A percentile compares a stretch with the other conserved stretches of the same genome.
Evolutionary conservation across 2,797 vertebrate species (phyloP).

Genomic region (Rhincodon typus): DNA sequence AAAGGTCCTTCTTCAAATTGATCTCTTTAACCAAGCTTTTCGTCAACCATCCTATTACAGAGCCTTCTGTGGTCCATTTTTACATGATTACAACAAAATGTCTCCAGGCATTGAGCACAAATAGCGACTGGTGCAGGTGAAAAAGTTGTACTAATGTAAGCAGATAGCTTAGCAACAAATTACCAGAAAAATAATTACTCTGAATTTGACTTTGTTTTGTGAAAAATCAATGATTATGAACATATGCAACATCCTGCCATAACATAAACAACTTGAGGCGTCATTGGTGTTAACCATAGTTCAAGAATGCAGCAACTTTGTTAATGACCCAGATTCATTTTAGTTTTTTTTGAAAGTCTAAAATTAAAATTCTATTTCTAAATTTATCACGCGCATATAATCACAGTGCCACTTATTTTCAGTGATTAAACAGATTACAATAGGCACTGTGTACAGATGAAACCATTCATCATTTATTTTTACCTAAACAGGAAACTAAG

Average conservation of each 20-base stretch:
- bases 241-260: background rate
- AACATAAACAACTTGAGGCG: constrained; percentile 1
- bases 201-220: background rate
- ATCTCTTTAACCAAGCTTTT: background rate
- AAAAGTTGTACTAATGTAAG: background rate
- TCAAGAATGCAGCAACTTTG: background rate
- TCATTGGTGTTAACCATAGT: background rate
- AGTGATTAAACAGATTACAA: constrained; percentile 8
- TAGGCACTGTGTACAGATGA: background rate
- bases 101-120: background rate
- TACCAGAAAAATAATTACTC: background rate
- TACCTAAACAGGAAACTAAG: constrained; percentile 18
- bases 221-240: constrained; percentile 11
- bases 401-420: background rate
- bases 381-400: background rate
- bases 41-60: background rate
- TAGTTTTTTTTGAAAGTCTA: background rate
- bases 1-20: background rate
- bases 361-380: background rate
- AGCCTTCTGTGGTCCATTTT: background rate
- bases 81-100: background rate
- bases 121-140: too few relatives aligned
- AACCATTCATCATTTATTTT: constrained; percentile 9
- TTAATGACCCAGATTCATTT: background rate
- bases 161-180: constrained; percentile 4